These are phyloP conservation scores for Glaucomys volans DNA, from an alignment of 2,113 vertebrate species.

Conservation along the genomic window DNA sequence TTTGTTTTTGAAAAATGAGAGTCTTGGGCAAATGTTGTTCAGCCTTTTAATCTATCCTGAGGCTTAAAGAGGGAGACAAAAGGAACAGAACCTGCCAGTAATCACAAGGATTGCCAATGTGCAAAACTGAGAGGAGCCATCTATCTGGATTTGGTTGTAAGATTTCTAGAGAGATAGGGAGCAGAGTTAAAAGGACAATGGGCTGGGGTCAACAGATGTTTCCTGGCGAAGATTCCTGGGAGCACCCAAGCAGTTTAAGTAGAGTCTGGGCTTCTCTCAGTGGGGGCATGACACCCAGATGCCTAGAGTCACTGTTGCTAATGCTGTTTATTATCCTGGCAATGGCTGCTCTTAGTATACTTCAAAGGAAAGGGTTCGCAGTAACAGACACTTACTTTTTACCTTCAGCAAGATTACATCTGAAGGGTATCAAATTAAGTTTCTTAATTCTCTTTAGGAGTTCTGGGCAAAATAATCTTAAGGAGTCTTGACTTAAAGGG, in stretches of 20 bases:
- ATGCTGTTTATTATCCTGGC: slow-evolving; percentile 44
- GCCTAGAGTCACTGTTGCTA: slow-evolving; percentile 24
- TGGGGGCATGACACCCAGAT: background rate
- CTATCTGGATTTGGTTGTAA: slow-evolving; percentile 3
- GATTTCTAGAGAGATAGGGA: background rate
- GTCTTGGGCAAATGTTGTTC: background rate
- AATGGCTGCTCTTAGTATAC: background rate
- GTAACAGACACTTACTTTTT: background rate
- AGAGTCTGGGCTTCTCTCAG: background rate
- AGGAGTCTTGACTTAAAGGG: too few species aligned
- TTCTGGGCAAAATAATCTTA: background rate
- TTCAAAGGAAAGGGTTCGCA: background rate
- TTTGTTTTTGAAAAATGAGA: slow-evolving; percentile 17
- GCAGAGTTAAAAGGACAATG: background rate
- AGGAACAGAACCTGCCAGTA: background rate
- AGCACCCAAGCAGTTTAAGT: background rate
- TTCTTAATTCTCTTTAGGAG: slow-evolving; percentile 18
- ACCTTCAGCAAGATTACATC: slow-evolving; percentile 12
- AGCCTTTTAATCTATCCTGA: background rate
- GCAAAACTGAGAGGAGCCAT: background rate
- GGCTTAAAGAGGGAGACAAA: background rate
- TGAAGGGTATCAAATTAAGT: background rate
- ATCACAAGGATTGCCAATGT: background rate
- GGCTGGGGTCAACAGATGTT: background rate
- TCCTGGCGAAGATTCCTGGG: background rate